Evolutionary conservation across 2,797 vertebrate species (phyloP).

Genomic region (Danio tinwini): DNA sequence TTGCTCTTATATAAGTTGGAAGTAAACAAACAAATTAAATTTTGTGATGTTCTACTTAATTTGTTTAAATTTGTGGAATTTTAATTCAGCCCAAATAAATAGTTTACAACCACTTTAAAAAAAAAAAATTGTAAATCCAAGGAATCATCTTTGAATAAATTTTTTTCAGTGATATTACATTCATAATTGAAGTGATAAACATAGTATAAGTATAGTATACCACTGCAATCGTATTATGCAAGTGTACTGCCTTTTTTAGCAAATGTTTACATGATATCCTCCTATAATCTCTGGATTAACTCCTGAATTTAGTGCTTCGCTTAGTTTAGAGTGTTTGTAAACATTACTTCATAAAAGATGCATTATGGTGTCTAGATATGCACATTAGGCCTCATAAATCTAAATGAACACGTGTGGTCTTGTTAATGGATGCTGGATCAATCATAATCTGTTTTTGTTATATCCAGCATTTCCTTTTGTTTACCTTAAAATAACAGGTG

Average conservation of each 20-base stretch:
- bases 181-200: background rate
- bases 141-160: no score
- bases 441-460: slow-evolving; percentile 19
- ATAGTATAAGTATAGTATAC: background rate
- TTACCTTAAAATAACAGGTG: slow-evolving; percentile 32
- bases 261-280: background rate
- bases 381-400: slow-evolving; percentile 5
- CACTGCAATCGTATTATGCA: background rate
- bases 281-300: slow-evolving; percentile 8
- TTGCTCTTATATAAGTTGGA: no score
- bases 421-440: slow-evolving; percentile 6
- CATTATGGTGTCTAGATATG: slow-evolving; percentile 4
- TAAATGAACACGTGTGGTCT: background rate
- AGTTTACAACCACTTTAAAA: no score
- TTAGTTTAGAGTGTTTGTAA: slow-evolving; percentile 6
- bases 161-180: background rate
- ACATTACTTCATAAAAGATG: background rate
- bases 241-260: slow-evolving; percentile 1
- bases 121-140: no score
- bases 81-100: no score
- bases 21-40: no score
- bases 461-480: slow-evolving; percentile 9
- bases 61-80: no score
- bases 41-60: no score
- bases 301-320: background rate